Percentiles rank a stretch among this genome's conserved stretches.
Conservation (phyloP, 2,888 invertebrate genomes). For the Druceiella hillmani region DNA sequence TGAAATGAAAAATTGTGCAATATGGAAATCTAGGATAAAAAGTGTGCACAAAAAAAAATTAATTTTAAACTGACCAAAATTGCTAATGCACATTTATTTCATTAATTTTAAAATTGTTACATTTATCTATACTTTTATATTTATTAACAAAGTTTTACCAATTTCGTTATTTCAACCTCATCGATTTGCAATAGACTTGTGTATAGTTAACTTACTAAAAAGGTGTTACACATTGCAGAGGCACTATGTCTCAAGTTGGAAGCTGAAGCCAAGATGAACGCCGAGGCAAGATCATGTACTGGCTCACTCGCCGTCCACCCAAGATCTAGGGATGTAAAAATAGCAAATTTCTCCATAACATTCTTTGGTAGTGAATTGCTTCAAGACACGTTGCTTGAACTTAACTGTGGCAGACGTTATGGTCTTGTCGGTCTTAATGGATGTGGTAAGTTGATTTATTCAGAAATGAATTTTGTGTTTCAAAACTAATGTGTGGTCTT, state of each 20-base stretch:
- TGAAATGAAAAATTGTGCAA: too few relatives aligned
- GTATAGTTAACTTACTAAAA: neutral
- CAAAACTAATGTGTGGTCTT: too few relatives aligned
- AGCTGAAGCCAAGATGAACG: constrained; percentile 86
- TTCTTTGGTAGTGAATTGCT: constrained; percentile 97
- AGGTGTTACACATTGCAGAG: constrained; percentile 50
- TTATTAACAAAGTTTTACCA: too few relatives aligned
- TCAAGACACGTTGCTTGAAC: constrained; percentile 91
- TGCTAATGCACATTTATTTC: too few relatives aligned
- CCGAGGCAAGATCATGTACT: constrained; percentile 90
- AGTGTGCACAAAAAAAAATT: too few relatives aligned
- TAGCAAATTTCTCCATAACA: constrained; percentile 93
- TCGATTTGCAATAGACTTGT: neutral
- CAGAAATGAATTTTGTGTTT: too few relatives aligned
- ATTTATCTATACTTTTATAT: too few relatives aligned
- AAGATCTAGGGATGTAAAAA: constrained; percentile 93
- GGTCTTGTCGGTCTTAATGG: constrained; percentile 97
- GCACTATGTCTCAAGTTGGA: constrained; percentile 82
- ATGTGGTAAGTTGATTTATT: constrained; percentile 63
- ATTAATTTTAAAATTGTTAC: too few relatives aligned
- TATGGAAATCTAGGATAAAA: too few relatives aligned
- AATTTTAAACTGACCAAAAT: too few relatives aligned
- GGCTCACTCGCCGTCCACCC: constrained; percentile 94
- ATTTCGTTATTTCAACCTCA: too few relatives aligned
- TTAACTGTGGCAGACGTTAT: constrained; percentile 96